Evolutionary conservation across 2,797 vertebrate species (phyloP), one percentile per base, ranked within the genome.

Genomic region (Gambusia yucatana): DNA sequence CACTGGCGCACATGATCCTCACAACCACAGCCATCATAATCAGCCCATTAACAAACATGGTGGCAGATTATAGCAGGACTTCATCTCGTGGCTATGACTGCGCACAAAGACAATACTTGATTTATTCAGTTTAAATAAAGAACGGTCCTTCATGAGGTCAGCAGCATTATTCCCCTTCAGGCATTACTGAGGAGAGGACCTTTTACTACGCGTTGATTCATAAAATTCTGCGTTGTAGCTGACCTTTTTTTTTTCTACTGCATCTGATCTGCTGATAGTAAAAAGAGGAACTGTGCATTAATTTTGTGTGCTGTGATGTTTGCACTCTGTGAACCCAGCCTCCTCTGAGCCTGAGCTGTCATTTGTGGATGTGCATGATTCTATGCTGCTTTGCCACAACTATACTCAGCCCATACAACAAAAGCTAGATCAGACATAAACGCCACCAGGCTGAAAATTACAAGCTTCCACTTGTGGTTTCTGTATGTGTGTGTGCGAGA

Each of bases 1-100:
- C 93, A 91, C 86, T 87, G 86, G 74, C 88, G 92, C 93, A 92
- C 93, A 94, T 94, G 93, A 94, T 85, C 82, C 89, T 91, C 87
- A 86, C 86, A 84, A 88, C 83, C 91, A 73, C 85, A 46, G 83
- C 86, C 43, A 39, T 79, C 83, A 90, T 85, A 90, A 93, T 93
- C 85, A 88, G 88, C 83, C 90, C 81, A 89, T 92, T 92, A 90
- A 89, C 84, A 86, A 92, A 88, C 30, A 65, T 73, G 85, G 83
- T 78, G 80, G 85, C 86, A 47, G 46, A 90, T 82, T 77, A 91
- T 93, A 86, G 79, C 88, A 81, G 86, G 77, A 61, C 83, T 91
- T 83, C 50, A 72, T 90, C 91, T 84, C 39, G 85, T 3, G 90
- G 84, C 84, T 70, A 41, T 85, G 84, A 86, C 80, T 86, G 81